A percentile compares a stretch with the other conserved stretches of the same genome.
Conservation (phyloP, 2,797 vertebrate genomes). For the Miichthys miiuy region DNA sequence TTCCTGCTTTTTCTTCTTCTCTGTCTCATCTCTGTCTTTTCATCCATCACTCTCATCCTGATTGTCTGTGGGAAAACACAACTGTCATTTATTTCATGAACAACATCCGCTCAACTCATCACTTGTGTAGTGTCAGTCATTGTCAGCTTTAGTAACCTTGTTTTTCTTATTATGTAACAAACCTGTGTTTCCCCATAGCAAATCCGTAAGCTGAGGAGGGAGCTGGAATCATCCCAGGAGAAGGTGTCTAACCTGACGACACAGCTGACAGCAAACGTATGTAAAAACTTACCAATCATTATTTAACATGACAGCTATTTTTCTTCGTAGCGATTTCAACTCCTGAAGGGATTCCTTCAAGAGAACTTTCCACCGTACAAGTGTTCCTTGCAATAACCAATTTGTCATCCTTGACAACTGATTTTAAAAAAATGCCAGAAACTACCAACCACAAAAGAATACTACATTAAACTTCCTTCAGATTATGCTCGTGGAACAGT, state of each 20-base stretch:
- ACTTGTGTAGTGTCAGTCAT: conserved; percentile 3
- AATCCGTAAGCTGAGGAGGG: conserved; percentile 95
- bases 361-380: background rate
- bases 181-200: conserved; percentile 84
- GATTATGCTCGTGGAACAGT: background rate
- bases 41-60: conserved; percentile 47
- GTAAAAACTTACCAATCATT: conserved; percentile 54
- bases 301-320: background rate
- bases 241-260: conserved; percentile 94
- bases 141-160: background rate
- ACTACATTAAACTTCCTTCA: background rate
- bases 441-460: background rate
- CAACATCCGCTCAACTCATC: conserved; percentile 15
- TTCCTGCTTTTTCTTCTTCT: conserved; percentile 47
- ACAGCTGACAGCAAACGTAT: conserved; percentile 95
- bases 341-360: background rate
- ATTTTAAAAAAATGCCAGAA: background rate
- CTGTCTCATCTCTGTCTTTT: conserved; percentile 30
- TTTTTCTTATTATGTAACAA: background rate
- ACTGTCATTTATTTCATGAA: conserved; percentile 40
- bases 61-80: conserved; percentile 34
- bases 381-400: background rate
- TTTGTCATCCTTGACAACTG: background rate
- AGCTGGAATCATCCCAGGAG: conserved; percentile 97
- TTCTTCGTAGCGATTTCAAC: background rate